These are phyloP conservation scores for Dyspetes luteomarginatus DNA, from an alignment of 2,888 invertebrate genomes.

Conservation along the genomic window DNA sequence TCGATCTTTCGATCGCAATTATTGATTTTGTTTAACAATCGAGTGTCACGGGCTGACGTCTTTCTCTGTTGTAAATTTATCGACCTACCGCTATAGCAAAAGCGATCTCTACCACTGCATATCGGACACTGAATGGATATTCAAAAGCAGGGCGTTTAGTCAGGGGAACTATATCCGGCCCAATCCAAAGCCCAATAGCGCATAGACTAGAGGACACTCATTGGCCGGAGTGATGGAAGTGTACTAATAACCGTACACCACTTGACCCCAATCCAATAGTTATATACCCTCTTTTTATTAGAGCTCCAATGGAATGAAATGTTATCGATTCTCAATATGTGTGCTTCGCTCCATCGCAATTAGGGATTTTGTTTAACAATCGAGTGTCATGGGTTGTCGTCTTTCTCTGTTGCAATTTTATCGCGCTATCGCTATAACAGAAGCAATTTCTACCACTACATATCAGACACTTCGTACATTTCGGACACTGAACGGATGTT, in stretches of 20 bases:
- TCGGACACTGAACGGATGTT: no score
- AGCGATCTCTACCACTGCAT: no score
- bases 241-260: constrained; percentile 31
- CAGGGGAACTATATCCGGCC: background rate
- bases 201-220: constrained; percentile 3
- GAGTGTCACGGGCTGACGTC: constrained; percentile 22
- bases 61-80: no score
- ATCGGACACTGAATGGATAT: no score
- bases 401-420: no score
- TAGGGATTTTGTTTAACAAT: constrained; percentile 72
- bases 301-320: constrained; percentile 73
- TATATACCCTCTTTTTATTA: no score
- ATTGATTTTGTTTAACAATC: constrained; percentile 72
- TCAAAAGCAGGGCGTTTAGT: no score
- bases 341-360: constrained; percentile 70
- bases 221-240: background rate
- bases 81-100: no score
- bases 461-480: no score
- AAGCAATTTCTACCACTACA: no score
- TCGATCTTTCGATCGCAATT: constrained; percentile 71
- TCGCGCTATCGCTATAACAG: no score
- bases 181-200: background rate
- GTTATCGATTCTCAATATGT: constrained; percentile 76
- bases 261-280: no score
- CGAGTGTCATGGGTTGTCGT: constrained; percentile 27